These are phyloP conservation scores for Euura saliciscinereae DNA, from an alignment of 1,140 invertebrate genomes.

Conservation along the genomic window DNA sequence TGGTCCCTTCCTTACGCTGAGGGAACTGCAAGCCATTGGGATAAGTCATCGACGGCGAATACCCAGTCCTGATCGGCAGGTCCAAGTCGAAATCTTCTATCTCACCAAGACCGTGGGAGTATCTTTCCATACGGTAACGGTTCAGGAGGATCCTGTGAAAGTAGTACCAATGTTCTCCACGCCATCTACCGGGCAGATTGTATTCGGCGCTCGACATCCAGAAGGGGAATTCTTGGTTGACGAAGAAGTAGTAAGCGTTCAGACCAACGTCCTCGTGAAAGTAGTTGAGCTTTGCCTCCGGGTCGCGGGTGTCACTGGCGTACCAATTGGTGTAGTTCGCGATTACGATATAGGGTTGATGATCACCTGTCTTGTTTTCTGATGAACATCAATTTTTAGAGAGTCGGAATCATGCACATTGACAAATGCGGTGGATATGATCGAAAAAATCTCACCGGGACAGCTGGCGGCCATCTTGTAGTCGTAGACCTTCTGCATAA, in stretches of 20 bases:
- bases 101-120: constrained; percentile 41
- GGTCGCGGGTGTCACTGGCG: constrained; percentile 49
- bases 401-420: background rate
- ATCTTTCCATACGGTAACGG: constrained; percentile 43
- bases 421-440: background rate
- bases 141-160: constrained; percentile 40
- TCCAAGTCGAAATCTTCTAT: constrained; percentile 46
- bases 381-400: background rate
- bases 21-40: constrained; percentile 43
- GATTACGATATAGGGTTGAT: background rate
- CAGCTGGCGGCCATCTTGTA: constrained; percentile 57
- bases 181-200: constrained; percentile 24
- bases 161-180: constrained; percentile 46
- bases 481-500: constrained; percentile 62
- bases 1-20: background rate
- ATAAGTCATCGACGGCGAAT: constrained; percentile 41
- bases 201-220: constrained; percentile 56
- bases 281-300: constrained; percentile 62
- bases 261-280: constrained; percentile 73
- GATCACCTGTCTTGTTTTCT: background rate
- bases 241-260: constrained; percentile 69
- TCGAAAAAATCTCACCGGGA: background rate
- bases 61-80: constrained; percentile 38
- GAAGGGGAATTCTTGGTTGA: constrained; percentile 57
- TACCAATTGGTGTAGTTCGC: constrained; percentile 63